phyloP scores from a whole-genome alignment of 2,797 vertebrate genomes.

The Hylomyscus alleni region DNA sequence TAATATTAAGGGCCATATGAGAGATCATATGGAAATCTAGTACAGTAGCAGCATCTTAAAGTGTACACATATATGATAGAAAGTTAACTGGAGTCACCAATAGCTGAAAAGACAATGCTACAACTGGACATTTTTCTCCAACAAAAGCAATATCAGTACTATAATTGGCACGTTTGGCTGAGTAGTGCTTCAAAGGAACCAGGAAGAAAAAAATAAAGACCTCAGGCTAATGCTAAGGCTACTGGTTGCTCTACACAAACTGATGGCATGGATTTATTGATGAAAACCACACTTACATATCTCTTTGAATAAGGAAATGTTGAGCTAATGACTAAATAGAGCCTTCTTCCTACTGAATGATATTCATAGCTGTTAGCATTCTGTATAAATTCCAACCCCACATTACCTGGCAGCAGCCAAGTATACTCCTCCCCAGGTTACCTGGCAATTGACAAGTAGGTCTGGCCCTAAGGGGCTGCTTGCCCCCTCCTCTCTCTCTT shows the following conservation, averaged over 20 bases:
- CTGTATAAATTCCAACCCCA: too few species aligned
- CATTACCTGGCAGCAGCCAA: too few species aligned
- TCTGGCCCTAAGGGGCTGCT: too few species aligned
- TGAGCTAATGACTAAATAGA: background rate
- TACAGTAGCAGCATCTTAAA: background rate
- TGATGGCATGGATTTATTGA: background rate
- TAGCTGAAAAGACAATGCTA: background rate
- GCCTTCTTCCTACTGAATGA: background rate
- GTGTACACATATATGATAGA: too few species aligned
- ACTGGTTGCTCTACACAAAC: background rate
- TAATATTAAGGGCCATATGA: background rate
- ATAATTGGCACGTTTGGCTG: background rate
- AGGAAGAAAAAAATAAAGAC: background rate
- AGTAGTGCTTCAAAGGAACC: too few species aligned
- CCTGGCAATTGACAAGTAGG: too few species aligned
- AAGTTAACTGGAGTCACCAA: too few species aligned
- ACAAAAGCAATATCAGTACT: background rate
- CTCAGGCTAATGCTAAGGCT: background rate
- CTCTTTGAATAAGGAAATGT: background rate
- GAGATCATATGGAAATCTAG: background rate
- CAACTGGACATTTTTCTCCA: background rate
- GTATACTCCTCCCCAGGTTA: too few species aligned
- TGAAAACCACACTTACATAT: background rate
- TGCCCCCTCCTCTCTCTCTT: too few species aligned
- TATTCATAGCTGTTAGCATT: background rate